These are phyloP conservation scores for Pipistrellus pipistrellus DNA, from an alignment of 2,797 vertebrate genomes.

Conservation along the genomic window DNA sequence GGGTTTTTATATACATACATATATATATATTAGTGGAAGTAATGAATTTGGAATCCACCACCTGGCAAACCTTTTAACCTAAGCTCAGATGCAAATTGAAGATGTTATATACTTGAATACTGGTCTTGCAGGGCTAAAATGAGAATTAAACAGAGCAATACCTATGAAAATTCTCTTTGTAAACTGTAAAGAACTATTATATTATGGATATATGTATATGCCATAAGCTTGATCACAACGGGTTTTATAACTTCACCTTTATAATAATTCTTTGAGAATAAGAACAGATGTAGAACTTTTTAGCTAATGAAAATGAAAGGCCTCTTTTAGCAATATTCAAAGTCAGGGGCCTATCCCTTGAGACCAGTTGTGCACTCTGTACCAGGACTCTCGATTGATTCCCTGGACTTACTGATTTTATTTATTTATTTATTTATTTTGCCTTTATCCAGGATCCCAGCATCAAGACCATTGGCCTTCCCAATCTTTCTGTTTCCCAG, in stretches of 20 bases:
- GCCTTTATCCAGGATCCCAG: neutral
- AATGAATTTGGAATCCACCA: neutral
- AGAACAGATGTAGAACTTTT: conserved; percentile 1
- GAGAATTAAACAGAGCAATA: neutral
- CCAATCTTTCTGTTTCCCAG: neutral
- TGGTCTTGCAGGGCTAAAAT: neutral
- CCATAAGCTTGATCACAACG: neutral
- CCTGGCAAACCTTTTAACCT: neutral
- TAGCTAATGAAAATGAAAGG: neutral
- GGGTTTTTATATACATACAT: no score
- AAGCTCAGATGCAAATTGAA: conserved; percentile 1
- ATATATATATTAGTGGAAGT: neutral
- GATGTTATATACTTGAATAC: neutral
- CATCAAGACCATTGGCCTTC: neutral
- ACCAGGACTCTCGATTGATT: neutral
- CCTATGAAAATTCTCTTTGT: neutral
- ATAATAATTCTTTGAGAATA: conserved; percentile 28
- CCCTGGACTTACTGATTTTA: neutral
- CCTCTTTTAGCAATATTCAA: neutral
- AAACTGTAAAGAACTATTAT: neutral
- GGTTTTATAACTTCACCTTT: conserved; percentile 16
- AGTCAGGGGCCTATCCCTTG: neutral
- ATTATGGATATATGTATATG: neutral
- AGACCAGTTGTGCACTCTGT: neutral
- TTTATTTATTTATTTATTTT: neutral